Evolutionary conservation across 2,888 invertebrate genomes (phyloP).

Genomic region (Theodoxus fluviatilis): DNA sequence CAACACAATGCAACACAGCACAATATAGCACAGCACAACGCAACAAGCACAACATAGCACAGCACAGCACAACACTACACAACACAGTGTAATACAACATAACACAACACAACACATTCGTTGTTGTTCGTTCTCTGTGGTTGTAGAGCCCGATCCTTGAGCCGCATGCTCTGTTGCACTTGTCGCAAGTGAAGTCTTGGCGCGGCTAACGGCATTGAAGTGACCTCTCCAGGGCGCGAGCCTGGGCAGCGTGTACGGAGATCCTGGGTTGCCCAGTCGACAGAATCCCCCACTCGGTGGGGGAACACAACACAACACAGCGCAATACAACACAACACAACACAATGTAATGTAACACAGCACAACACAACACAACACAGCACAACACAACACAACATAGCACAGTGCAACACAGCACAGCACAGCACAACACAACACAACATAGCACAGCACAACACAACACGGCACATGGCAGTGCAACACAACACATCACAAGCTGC

Average conservation of each 20-base stretch:
- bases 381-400: constrained; percentile 6
- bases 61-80: constrained; percentile 10
- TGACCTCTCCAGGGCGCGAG: too few relatives aligned
- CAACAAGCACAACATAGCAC: not conserved
- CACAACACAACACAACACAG: not conserved
- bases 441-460: constrained; percentile 4
- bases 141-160: too few relatives aligned
- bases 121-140: too few relatives aligned
- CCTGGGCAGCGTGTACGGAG: too few relatives aligned
- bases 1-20: constrained; percentile 1
- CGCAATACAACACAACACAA: constrained; percentile 8
- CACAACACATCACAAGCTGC: too few relatives aligned
- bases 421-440: not conserved
- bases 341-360: not conserved
- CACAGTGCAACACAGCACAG: not conserved
- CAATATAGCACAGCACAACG: not conserved
- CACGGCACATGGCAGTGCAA: not conserved
- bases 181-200: too few relatives aligned
- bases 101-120: not conserved
- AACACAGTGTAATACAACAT: not conserved
- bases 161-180: too few relatives aligned
- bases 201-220: too few relatives aligned
- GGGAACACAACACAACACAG: too few relatives aligned
- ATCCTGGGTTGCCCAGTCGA: too few relatives aligned
- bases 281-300: too few relatives aligned